These are phyloP conservation scores for Trochalopteron elliotii DNA, from an alignment of 2,113 vertebrate species.

Conservation along the genomic window DNA sequence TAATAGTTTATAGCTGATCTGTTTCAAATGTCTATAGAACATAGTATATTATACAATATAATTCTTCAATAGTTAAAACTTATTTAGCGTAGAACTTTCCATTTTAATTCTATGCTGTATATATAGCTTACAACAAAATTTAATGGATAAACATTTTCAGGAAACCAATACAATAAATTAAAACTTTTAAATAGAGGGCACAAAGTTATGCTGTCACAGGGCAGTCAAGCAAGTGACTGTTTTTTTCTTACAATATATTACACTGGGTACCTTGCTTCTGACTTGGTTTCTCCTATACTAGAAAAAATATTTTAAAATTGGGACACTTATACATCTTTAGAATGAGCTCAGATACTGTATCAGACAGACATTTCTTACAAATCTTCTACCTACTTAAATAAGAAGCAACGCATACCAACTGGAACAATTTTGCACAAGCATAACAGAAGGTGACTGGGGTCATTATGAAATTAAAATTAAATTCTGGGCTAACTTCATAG, in stretches of 20 bases:
- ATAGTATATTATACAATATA: constrained; percentile 58
- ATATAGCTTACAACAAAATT: constrained; percentile 60
- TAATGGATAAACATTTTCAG: constrained; percentile 55
- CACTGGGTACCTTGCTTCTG: constrained; percentile 31
- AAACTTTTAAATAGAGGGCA: constrained; percentile 63
- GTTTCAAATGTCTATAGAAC: constrained; percentile 37
- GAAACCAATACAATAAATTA: constrained; percentile 63
- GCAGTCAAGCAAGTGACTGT: constrained; percentile 45
- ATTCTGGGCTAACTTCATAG: constrained; percentile 22
- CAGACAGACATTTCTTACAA: constrained; percentile 49
- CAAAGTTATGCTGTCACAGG: constrained; percentile 41
- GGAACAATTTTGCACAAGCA: constrained; percentile 41
- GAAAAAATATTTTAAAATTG: constrained; percentile 32
- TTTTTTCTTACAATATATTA: constrained; percentile 52
- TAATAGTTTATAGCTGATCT: constrained; percentile 38
- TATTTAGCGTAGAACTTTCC: constrained; percentile 50
- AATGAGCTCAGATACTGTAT: constrained; percentile 66
- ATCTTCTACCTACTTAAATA: constrained; percentile 54
- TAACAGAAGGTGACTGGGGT: constrained; percentile 20
- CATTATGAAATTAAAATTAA: neutral
- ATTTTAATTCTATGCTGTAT: constrained; percentile 44
- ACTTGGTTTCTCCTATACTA: constrained; percentile 37
- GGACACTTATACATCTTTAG: constrained; percentile 24
- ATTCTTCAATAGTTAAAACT: constrained; percentile 56
- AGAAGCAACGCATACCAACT: constrained; percentile 33